phyloP scores from a whole-genome alignment of 1,140 invertebrate species.

The Stegodyphus mimosarum region DNA sequence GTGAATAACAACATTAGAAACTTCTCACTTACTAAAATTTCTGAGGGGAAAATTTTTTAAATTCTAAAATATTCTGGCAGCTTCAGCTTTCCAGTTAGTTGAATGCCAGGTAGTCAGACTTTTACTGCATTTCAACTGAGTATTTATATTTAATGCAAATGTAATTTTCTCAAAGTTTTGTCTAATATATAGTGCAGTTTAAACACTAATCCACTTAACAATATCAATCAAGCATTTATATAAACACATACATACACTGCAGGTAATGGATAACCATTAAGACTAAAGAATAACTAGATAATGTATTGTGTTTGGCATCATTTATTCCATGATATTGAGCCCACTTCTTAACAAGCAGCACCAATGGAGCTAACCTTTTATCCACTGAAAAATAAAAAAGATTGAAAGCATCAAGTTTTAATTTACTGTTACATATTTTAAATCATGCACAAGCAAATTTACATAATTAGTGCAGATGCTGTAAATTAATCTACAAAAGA shows the following conservation, averaged over 20 bases:
- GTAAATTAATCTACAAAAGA: background rate
- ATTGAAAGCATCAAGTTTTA: background rate
- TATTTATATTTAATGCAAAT: no score
- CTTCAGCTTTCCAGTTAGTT: no score
- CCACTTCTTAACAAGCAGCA: constrained; percentile 93
- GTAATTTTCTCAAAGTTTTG: no score
- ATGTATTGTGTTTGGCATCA: constrained; percentile 92
- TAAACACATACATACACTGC: constrained; percentile 78
- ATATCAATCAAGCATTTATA: no score
- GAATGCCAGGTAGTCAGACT: no score
- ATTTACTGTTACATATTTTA: background rate
- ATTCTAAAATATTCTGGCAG: no score
- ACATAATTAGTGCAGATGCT: background rate
- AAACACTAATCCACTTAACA: no score
- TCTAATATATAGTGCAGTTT: no score
- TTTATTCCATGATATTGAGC: constrained; percentile 93
- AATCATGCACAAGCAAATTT: background rate
- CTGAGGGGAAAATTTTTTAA: no score
- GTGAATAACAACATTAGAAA: no score
- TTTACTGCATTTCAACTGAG: no score
- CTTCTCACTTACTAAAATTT: no score
- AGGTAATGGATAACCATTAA: constrained; percentile 97
- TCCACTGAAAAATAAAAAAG: constrained; percentile 78
- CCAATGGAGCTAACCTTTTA: constrained; percentile 91
- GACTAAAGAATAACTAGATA: constrained; percentile 94